Conservation (phyloP, 2,113 vertebrate species). For the Cryptoleucopteryx plumbea region DNA sequence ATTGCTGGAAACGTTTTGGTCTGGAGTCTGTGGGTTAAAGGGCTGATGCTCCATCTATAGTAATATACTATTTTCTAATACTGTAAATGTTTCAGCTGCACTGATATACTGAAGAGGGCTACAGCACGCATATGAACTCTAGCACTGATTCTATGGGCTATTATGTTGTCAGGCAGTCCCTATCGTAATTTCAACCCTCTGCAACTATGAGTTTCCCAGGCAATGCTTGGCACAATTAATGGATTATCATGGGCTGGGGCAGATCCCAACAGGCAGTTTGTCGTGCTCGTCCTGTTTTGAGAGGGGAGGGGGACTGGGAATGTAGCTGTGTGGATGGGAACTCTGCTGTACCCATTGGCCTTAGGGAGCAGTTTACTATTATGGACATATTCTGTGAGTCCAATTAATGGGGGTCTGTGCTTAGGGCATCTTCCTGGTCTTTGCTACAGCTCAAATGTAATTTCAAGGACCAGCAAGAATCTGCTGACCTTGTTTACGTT, state of each 20-base stretch:
- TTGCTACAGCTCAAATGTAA: background rate
- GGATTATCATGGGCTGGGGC: background rate
- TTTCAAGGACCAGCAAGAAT: conserved; percentile 28
- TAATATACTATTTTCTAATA: background rate
- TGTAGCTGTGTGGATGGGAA: background rate
- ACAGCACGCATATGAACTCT: background rate
- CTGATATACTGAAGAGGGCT: background rate
- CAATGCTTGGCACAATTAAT: background rate
- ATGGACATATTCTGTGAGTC: background rate
- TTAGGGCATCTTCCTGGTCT: background rate
- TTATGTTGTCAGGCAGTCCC: background rate
- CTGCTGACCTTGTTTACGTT: conserved; percentile 25
- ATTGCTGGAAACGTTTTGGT: background rate
- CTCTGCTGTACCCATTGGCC: background rate
- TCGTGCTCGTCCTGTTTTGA: background rate
- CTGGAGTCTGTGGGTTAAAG: background rate
- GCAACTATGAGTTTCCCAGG: background rate
- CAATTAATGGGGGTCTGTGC: background rate
- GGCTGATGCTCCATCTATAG: background rate
- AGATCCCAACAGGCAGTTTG: background rate
- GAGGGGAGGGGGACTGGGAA: accelerated
- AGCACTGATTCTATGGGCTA: background rate
- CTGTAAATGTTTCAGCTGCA: background rate
- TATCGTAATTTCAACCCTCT: background rate
- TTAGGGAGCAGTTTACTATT: background rate